These are phyloP conservation scores for Lophius piscatorius DNA, from an alignment of 2,113 vertebrate species.

Conservation along the genomic window DNA sequence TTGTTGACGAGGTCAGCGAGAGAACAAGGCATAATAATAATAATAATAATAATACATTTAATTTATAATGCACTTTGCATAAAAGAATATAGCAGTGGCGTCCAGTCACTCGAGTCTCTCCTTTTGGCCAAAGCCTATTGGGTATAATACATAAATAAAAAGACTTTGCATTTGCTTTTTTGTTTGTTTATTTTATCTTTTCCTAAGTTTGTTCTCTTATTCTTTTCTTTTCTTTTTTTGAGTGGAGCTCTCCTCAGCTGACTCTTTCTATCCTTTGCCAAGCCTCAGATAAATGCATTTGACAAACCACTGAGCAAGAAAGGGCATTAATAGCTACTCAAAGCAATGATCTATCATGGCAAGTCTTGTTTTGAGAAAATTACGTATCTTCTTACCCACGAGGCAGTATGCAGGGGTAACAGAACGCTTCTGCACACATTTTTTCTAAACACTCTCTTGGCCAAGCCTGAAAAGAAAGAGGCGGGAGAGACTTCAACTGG, in stretches of 20 bases:
- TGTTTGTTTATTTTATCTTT: not conserved
- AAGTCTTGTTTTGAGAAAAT: constrained; percentile 76
- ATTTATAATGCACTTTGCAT: too few relatives aligned
- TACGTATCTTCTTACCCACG: constrained; percentile 60
- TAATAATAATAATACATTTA: too few relatives aligned
- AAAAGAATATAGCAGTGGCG: not conserved
- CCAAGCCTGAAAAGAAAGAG: constrained; percentile 48
- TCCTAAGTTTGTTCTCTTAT: too few relatives aligned
- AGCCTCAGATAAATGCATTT: constrained; percentile 77
- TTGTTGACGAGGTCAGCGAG: constrained; percentile 29
- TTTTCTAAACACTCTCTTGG: constrained; percentile 57
- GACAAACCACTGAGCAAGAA: constrained; percentile 81
- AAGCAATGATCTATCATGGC: constrained; percentile 76
- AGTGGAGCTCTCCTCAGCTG: not conserved
- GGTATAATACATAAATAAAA: not conserved
- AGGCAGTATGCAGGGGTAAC: constrained; percentile 55
- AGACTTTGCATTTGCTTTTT: not conserved
- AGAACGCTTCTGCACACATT: constrained; percentile 45
- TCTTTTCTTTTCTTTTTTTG: not conserved
- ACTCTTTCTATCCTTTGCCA: constrained; percentile 47
- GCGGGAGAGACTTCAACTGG: constrained; percentile 40
- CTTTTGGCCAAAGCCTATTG: constrained; percentile 13
- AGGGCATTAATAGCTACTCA: constrained; percentile 82
- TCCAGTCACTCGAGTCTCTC: constrained; percentile 10
- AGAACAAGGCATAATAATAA: constrained; percentile 22